Conservation (phyloP, 2,797 vertebrate species). For the Champsocephalus gunnari region DNA sequence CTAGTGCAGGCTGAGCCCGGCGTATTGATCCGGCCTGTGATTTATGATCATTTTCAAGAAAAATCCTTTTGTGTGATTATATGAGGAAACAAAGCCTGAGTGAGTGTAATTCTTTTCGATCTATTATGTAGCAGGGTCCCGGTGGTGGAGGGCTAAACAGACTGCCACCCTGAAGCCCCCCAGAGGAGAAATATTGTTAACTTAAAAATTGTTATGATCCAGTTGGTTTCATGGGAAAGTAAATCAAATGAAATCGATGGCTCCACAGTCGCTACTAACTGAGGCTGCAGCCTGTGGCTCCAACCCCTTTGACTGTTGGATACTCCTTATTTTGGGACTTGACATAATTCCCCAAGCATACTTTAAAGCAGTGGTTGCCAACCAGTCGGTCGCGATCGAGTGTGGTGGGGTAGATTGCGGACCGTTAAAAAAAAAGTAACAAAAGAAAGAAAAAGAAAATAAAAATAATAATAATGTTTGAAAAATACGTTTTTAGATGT, state of each 20-base stretch:
- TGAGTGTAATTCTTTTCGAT: constrained; percentile 89
- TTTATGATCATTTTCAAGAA: constrained; percentile 98
- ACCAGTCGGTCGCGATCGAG: too few species aligned
- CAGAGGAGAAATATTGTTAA: constrained; percentile 43
- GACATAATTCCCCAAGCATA: background rate
- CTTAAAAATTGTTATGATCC: constrained; percentile 62
- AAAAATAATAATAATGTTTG: too few species aligned
- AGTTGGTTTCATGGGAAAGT: constrained; percentile 28
- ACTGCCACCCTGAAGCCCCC: constrained; percentile 52
- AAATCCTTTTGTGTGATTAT: constrained; percentile 95
- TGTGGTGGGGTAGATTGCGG: too few species aligned
- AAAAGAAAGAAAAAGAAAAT: too few species aligned
- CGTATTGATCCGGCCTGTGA: constrained; percentile 93
- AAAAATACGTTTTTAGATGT: too few species aligned
- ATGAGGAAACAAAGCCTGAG: constrained; percentile 90
- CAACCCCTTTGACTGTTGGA: background rate
- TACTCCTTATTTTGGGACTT: background rate
- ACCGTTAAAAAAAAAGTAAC: too few species aligned
- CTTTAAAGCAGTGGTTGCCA: background rate
- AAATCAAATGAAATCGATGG: constrained; percentile 47
- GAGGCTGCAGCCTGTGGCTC: constrained; percentile 15
- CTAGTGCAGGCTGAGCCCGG: constrained; percentile 87
- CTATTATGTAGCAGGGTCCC: constrained; percentile 78
- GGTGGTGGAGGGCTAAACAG: constrained; percentile 70
- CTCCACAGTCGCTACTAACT: constrained; percentile 12